phyloP scores from a whole-genome alignment of 2,113 vertebrate genomes.

The Seriola aureovittata region DNA sequence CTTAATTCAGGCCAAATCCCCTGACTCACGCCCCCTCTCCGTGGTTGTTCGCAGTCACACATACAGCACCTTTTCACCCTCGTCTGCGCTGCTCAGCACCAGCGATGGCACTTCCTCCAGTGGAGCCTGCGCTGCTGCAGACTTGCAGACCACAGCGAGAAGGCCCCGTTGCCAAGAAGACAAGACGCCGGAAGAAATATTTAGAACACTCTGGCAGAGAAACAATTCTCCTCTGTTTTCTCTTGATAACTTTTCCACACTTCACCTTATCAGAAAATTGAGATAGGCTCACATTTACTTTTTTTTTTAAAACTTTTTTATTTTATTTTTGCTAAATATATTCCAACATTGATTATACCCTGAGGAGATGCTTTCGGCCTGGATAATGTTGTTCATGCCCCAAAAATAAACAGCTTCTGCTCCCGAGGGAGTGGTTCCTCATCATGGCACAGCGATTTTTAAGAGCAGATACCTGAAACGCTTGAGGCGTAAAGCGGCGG shows the following conservation, averaged over 20 bases:
- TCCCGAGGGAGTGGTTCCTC: constrained; percentile 10
- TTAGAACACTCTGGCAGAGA: constrained; percentile 24
- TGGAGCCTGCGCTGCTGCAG: constrained; percentile 25
- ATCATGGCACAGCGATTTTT: constrained; percentile 12
- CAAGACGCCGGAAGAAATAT: constrained; percentile 38
- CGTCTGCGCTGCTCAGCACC: constrained; percentile 16
- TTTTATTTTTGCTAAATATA: constrained; percentile 22
- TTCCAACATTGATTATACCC: constrained; percentile 43
- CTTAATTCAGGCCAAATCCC: constrained; percentile 51
- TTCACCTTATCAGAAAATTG: constrained; percentile 22
- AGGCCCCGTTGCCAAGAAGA: constrained; percentile 41
- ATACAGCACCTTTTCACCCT: constrained; percentile 36
- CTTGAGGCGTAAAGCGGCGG: not conserved
- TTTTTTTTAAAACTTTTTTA: not conserved
- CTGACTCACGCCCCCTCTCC: constrained; percentile 32
- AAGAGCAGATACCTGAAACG: constrained; percentile 18
- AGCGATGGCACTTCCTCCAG: constrained; percentile 10
- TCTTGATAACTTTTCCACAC: constrained; percentile 20
- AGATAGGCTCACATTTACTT: constrained; percentile 17
- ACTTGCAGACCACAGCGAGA: constrained; percentile 36
- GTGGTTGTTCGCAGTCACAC: constrained; percentile 29
- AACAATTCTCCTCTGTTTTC: constrained; percentile 20
- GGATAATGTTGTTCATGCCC: constrained; percentile 7
- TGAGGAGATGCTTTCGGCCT: constrained; percentile 29
- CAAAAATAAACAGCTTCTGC: constrained; percentile 24